Evolutionary conservation across 2,113 vertebrate genomes (phyloP).

Genomic region (Strix uralensis): DNA sequence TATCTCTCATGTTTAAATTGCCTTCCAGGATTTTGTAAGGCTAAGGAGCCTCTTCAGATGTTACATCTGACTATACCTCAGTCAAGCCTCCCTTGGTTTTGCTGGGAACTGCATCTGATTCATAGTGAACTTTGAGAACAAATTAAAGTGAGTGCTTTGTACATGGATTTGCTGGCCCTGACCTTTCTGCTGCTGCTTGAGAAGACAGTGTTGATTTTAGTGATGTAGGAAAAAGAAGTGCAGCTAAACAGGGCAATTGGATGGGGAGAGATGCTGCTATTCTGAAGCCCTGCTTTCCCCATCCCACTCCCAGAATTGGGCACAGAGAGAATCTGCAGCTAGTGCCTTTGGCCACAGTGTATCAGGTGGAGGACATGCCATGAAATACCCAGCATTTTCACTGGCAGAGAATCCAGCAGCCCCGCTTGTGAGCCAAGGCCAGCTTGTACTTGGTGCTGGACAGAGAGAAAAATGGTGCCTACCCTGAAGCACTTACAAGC

Average conservation of each 20-base stretch:
- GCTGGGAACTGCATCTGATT: constrained; percentile 9
- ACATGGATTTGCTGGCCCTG: neutral
- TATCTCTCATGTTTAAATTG: constrained; percentile 51
- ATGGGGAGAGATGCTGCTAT: neutral
- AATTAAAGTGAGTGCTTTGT: constrained; percentile 18
- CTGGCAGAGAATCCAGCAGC: neutral
- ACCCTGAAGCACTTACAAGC: neutral
- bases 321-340: neutral
- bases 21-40: constrained; percentile 36
- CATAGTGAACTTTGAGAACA: neutral
- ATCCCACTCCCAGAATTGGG: neutral
- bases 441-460: neutral
- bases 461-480: neutral
- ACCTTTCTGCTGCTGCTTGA: neutral
- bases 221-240: neutral
- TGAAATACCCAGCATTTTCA: neutral
- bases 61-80: neutral
- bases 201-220: neutral
- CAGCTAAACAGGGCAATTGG: neutral
- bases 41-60: constrained; percentile 20
- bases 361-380: neutral
- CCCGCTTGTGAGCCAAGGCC: neutral
- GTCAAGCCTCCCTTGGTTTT: constrained; percentile 30
- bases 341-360: neutral
- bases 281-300: neutral